Percentiles rank a stretch among this genome's conserved stretches.
phyloP scores from a whole-genome alignment of 2,888 invertebrate genomes.

The Congeria kusceri region DNA sequence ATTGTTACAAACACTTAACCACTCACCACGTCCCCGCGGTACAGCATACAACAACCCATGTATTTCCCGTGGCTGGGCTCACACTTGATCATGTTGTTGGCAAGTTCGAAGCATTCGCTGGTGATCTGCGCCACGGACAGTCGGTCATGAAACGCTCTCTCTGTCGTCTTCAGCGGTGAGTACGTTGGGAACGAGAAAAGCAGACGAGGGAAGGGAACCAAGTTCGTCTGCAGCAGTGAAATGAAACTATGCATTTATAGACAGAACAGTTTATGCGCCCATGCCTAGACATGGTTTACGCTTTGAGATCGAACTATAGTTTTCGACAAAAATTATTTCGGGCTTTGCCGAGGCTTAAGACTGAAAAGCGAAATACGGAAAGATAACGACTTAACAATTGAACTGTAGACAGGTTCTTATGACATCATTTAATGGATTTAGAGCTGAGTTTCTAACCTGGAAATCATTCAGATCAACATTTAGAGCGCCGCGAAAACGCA shows the following conservation, averaged over 20 bases:
- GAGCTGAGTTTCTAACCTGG: too few species aligned
- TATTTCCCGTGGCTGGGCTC: background rate
- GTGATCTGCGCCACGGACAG: slow-evolving; percentile 2
- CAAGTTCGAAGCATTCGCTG: slow-evolving; percentile 8
- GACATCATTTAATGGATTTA: too few species aligned
- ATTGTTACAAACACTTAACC: too few species aligned
- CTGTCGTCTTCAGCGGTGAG: background rate
- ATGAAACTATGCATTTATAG: too few species aligned
- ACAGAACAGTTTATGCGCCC: too few species aligned
- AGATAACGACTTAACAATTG: too few species aligned
- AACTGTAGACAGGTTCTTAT: too few species aligned
- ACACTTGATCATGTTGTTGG: slow-evolving; percentile 8
- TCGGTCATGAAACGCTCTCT: background rate
- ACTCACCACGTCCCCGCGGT: slow-evolving; percentile 21
- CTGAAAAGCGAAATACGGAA: too few species aligned
- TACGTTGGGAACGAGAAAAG: slow-evolving; percentile 6
- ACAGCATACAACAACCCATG: slow-evolving; percentile 19
- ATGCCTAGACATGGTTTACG: too few species aligned
- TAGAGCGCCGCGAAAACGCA: slow-evolving; percentile 75
- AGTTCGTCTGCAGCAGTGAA: background rate
- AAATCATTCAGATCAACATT: slow-evolving; percentile 86
- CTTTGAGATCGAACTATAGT: too few species aligned
- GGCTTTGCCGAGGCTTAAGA: too few species aligned
- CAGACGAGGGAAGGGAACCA: slow-evolving; percentile 7
- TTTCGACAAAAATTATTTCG: too few species aligned